Evolutionary conservation across 2,797 vertebrate species (phyloP), one percentile per base, ranked within the genome.

Genomic region (Arremon brunneinucha): DNA sequence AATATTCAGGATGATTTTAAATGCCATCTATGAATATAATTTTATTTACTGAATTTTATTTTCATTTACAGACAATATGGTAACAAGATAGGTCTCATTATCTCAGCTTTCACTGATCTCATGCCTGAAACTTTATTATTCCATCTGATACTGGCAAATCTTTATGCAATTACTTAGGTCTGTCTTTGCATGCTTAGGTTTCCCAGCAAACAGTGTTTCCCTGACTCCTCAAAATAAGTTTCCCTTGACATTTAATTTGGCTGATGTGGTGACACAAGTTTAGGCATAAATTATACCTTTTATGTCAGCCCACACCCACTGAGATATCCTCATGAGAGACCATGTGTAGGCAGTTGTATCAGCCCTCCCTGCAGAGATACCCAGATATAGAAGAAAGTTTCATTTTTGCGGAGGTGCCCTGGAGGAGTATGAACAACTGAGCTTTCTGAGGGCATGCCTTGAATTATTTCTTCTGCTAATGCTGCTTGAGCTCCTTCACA

Each of bases 61-160:
- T 75, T 93, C 34, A 49, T 91, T 95, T 92, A 59, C 30, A 64
- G 70, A 78, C 28, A 11, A 50, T 71, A 52, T 0, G 0, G 47
- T 91, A 93, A 86, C 56, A 86, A 91, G 70, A 89, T 57, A 89
- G 75, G 44, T 76, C 71, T 91, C 87, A 81, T 95, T 92, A 80
- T 83, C 83, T 94, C 56, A 39, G 27, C 52, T 92, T 90, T 85
- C 89, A 83, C 62, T 62, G 35, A 68, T 56, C 53, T 94, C 41
- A 49, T 82, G 27, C 63, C 55, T 95, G 52, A 59, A 87, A 68
- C 57, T 89, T 89, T 30, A 68, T 94, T 94, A 83, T 49, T 85
- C 47, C 17, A 16, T 69, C 43, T 79, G 59, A 89, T 93, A 34
- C 53, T 82, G 90, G 37, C 57, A 62, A 85, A 83, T 87, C 71